Conservation (phyloP, 1,140 invertebrate genomes). For the Drosophila bipectinata region DNA sequence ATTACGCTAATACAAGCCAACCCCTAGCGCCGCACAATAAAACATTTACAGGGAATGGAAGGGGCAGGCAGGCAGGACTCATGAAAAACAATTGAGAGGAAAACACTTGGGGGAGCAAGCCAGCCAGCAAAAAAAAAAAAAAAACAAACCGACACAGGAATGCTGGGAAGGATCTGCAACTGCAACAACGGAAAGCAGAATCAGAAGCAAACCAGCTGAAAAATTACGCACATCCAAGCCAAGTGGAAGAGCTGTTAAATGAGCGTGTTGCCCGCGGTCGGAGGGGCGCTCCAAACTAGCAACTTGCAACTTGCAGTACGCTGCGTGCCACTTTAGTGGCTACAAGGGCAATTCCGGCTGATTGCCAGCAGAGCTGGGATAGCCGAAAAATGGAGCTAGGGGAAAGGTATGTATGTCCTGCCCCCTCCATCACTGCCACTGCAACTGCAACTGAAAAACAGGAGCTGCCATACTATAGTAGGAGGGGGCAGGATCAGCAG, state of each 20-base stretch:
- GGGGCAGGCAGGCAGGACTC: not conserved
- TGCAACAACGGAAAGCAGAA: slow-evolving; percentile 19
- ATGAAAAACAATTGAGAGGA: slow-evolving; percentile 58
- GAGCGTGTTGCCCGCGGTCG: slow-evolving; percentile 56
- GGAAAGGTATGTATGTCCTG: slow-evolving; percentile 36
- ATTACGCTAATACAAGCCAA: slow-evolving; percentile 68
- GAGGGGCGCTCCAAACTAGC: slow-evolving; percentile 2
- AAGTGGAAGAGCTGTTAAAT: slow-evolving; percentile 51
- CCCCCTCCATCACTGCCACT: too few relatives aligned
- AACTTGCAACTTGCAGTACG: slow-evolving; percentile 16
- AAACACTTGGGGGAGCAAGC: slow-evolving; percentile 15
- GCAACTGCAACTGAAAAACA: not conserved
- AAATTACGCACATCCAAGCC: slow-evolving; percentile 59
- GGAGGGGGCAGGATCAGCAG: not conserved
- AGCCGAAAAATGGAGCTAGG: slow-evolving; percentile 28
- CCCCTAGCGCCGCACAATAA: slow-evolving; percentile 42
- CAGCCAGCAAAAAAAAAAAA: not conserved
- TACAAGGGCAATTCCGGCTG: slow-evolving; percentile 57
- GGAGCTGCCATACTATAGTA: not conserved
- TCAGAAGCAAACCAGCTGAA: slow-evolving; percentile 52
- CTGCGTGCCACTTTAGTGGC: slow-evolving; percentile 38
- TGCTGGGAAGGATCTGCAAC: not conserved
- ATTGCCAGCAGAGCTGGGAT: slow-evolving; percentile 54
- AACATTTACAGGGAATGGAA: slow-evolving; percentile 38
- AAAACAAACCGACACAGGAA: too few relatives aligned